Evolutionary conservation across 2,113 vertebrate species (phyloP).

Genomic region (Parus major): DNA sequence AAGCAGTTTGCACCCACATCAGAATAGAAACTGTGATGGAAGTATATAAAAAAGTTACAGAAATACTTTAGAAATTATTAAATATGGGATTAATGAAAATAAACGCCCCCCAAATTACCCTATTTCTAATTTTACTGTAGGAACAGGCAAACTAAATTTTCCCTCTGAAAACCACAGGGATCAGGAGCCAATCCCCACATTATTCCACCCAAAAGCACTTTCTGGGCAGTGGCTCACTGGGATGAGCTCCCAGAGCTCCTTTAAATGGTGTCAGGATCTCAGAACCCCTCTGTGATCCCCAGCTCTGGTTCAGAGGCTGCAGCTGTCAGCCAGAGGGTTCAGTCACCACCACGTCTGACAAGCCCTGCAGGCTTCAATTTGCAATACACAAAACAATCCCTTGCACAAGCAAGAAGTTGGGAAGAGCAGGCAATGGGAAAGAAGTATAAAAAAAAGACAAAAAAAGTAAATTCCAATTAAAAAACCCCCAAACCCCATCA

Average conservation of each 20-base stretch:
- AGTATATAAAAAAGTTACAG: rapidly evolving
- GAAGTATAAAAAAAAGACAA: background rate
- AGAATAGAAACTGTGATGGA: background rate
- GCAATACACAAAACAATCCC: background rate
- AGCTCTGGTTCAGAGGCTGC: background rate
- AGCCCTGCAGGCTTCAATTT: background rate
- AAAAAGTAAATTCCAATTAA: background rate
- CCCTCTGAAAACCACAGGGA: background rate
- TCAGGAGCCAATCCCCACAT: background rate
- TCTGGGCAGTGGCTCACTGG: background rate
- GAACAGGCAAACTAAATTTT: background rate
- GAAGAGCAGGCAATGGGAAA: background rate
- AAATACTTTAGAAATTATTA: background rate
- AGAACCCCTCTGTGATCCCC: background rate
- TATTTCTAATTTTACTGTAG: background rate
- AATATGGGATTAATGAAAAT: rapidly evolving
- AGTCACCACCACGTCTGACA: background rate
- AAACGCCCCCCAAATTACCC: rapidly evolving
- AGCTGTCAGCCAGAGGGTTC: background rate
- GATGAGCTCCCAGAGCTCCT: background rate
- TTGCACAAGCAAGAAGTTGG: background rate
- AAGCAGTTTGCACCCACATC: background rate
- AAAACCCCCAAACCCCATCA: background rate
- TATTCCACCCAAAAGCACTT: background rate
- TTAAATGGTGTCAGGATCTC: background rate